Evolutionary conservation across 2,888 invertebrate genomes (phyloP).

Genomic region (Pandemis heparana): DNA sequence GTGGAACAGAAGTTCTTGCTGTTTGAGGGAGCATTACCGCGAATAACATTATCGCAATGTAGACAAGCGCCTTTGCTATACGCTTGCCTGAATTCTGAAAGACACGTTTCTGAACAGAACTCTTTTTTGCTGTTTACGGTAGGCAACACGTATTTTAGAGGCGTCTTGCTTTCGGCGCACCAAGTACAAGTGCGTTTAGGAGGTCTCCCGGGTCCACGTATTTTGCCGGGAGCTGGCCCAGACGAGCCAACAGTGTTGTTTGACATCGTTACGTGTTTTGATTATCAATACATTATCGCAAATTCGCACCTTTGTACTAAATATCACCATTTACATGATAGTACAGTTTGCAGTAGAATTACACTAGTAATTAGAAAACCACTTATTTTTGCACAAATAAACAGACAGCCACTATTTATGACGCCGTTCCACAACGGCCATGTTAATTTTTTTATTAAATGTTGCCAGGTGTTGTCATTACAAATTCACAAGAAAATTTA

Average conservation of each 20-base stretch:
- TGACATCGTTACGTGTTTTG: conserved; percentile 69
- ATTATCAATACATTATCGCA: conserved; percentile 69
- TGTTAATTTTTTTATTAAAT: conserved; percentile 61
- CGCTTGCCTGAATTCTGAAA: conserved; percentile 95
- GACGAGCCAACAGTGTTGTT: conserved; percentile 84
- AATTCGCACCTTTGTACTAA: conserved; percentile 48
- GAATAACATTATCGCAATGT: conserved; percentile 94
- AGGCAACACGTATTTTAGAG: conserved; percentile 94
- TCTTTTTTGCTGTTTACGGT: conserved; percentile 96
- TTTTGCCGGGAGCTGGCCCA: conserved; percentile 85
- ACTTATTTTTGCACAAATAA: conserved; percentile 71
- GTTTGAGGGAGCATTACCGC: conserved; percentile 90
- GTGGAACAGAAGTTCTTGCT: conserved; percentile 94
- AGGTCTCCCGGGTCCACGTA: conserved; percentile 91
- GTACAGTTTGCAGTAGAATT: conserved; percentile 48
- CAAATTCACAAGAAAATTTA: background rate
- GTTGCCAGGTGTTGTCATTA: conserved; percentile 43
- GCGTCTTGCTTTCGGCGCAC: conserved; percentile 94
- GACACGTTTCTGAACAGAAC: conserved; percentile 96
- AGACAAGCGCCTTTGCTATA: conserved; percentile 95
- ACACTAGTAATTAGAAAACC: conserved; percentile 47
- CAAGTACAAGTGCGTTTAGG: conserved; percentile 94
- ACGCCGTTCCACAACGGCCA: conserved; percentile 82
- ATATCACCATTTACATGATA: conserved; percentile 65
- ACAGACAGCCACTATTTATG: conserved; percentile 76